Percentiles rank a stretch among this genome's conserved stretches.
These are phyloP conservation scores for Escarpia spicata DNA, from an alignment of 2,888 invertebrate genomes.

Conservation along the genomic window DNA sequence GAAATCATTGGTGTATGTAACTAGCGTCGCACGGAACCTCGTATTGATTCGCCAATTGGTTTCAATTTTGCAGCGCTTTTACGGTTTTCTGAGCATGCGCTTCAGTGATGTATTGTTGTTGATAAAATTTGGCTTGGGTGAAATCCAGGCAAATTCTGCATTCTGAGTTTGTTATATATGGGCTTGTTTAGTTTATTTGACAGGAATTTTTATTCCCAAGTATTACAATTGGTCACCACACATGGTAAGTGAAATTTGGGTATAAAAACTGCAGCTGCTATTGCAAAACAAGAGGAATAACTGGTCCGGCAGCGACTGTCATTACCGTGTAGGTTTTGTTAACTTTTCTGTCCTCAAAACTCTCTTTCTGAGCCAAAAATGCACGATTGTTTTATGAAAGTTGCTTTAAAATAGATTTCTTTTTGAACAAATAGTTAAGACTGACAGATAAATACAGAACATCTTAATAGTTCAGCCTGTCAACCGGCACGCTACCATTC, in stretches of 20 bases:
- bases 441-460: neutral
- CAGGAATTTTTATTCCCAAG: neutral
- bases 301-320: neutral
- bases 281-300: constrained; percentile 13
- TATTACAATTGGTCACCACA: constrained; percentile 14
- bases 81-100: constrained; percentile 26
- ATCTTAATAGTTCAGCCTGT: neutral
- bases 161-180: constrained; percentile 29
- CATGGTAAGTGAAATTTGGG: constrained; percentile 29
- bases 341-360: neutral
- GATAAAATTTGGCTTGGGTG: constrained; percentile 34
- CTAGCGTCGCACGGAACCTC: neutral
- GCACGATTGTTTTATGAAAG: constrained; percentile 13
- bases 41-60: neutral
- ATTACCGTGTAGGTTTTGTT: neutral
- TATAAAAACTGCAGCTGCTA: neutral
- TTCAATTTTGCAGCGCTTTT: neutral
- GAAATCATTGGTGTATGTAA: neutral
- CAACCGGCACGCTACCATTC: neutral
- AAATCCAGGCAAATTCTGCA: constrained; percentile 29
- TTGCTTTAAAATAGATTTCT: constrained; percentile 8
- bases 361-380: constrained; percentile 3
- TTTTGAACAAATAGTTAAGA: neutral
- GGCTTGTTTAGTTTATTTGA: constrained; percentile 20
- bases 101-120: constrained; percentile 31